Conservation (phyloP, 2,888 invertebrate species). For the Leptopterna dolabrata region DNA sequence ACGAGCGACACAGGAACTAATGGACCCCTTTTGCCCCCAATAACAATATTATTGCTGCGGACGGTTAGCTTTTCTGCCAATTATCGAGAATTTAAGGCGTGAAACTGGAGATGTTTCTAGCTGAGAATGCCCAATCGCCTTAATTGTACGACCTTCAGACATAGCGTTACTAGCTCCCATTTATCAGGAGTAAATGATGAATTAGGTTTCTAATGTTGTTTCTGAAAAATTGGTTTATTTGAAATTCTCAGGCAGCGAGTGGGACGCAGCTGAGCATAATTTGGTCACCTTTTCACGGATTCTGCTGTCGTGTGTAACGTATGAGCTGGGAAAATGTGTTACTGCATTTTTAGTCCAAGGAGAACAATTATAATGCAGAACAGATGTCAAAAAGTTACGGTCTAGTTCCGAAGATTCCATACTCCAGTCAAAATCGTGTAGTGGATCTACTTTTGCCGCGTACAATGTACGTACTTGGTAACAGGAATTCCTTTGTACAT, state of each 20-base stretch:
- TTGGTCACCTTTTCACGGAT: neutral
- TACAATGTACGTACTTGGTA: no score
- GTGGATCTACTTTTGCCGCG: no score
- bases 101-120: conserved; percentile 6
- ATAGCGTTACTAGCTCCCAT: neutral
- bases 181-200: neutral
- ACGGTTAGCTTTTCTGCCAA: conserved; percentile 20
- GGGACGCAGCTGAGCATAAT: neutral
- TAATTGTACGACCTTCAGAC: neutral
- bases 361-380: neutral
- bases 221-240: conserved; percentile 14
- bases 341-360: neutral
- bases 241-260: neutral
- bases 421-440: no score
- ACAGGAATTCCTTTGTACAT: no score
- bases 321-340: neutral
- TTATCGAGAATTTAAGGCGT: conserved; percentile 44
- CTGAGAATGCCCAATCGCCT: neutral
- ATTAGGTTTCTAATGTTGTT: neutral
- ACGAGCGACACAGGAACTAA: conserved; percentile 39
- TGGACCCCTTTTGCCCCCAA: conserved; percentile 26
- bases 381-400: no score
- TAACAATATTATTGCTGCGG: conserved; percentile 33
- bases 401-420: no score
- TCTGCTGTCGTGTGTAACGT: neutral